Percentiles rank a stretch among this genome's conserved stretches.
Conservation (phyloP, 2,797 vertebrate species). For the Brachyalestes nurse region DNA sequence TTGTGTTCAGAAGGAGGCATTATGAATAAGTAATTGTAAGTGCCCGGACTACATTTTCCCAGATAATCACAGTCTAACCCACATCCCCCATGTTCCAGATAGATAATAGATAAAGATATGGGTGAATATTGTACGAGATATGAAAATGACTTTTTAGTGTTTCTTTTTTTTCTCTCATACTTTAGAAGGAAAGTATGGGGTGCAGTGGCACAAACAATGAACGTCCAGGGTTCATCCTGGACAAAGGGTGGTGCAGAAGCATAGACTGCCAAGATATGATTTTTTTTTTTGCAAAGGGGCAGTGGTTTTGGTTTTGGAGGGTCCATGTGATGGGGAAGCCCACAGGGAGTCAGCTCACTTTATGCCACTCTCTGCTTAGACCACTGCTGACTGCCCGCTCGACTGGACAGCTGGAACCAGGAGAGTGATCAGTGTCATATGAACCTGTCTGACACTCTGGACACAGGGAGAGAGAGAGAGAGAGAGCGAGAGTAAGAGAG, state of each 20-base stretch:
- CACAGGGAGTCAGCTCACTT: conserved; percentile 3
- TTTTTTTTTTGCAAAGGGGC: not conserved
- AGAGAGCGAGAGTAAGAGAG: no score
- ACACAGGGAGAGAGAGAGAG: conserved; percentile 13
- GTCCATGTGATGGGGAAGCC: conserved; percentile 1
- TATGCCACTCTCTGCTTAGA: conserved; percentile 9
- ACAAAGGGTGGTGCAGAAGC: conserved; percentile 33
- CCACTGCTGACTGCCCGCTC: conserved; percentile 22
- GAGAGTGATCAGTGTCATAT: conserved; percentile 55
- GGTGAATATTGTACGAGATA: conserved; percentile 73
- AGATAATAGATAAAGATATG: conserved; percentile 65
- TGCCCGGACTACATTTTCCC: conserved; percentile 78
- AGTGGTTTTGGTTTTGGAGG: conserved; percentile 6
- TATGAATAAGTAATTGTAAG: conserved; percentile 94
- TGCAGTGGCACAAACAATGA: not conserved
- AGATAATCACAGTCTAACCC: conserved; percentile 79
- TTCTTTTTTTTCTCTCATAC: conserved; percentile 8
- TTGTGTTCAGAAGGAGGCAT: conserved; percentile 86
- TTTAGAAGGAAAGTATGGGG: not conserved
- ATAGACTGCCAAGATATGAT: not conserved
- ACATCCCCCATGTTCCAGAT: conserved; percentile 65
- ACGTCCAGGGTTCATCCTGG: conserved; percentile 30
- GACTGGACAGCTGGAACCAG: conserved; percentile 41
- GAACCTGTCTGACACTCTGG: conserved; percentile 55
- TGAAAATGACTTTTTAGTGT: conserved; percentile 78